Conservation (phyloP, 1,140 invertebrate genomes). For the Drosophila sucinea region DNA sequence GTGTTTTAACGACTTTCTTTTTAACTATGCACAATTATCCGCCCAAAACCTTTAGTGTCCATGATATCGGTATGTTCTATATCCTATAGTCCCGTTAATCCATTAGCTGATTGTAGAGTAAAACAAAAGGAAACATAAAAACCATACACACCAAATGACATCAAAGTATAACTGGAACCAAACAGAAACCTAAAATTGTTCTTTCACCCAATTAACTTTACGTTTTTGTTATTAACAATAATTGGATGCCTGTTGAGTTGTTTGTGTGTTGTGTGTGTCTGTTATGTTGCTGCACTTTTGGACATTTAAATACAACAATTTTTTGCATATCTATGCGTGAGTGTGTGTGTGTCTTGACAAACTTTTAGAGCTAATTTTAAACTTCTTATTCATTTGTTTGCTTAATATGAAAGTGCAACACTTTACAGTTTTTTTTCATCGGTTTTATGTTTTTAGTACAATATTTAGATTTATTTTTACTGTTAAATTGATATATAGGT, state of each 20-base stretch:
- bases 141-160: conserved; percentile 73
- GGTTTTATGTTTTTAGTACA: conserved; percentile 62
- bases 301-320: conserved; percentile 48
- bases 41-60: conserved; percentile 21
- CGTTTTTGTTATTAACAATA: conserved; percentile 34
- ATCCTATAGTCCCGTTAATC: conserved; percentile 17
- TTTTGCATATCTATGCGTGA: conserved; percentile 6
- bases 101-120: conserved; percentile 34
- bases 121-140: conserved; percentile 56
- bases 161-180: conserved; percentile 52
- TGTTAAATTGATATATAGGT: conserved; percentile 74
- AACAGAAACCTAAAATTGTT: conserved; percentile 42
- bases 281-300: conserved; percentile 32
- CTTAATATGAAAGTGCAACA: conserved; percentile 68
- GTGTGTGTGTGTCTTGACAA: conserved; percentile 35
- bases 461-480: conserved; percentile 81
- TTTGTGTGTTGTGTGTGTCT: conserved; percentile 6
- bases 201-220: conserved; percentile 26
- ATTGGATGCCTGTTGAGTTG: conserved; percentile 33
- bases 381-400: conserved; percentile 35
- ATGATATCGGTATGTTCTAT: not conserved
- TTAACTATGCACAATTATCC: not conserved
- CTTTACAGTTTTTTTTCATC: conserved; percentile 46
- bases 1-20: conserved; percentile 8
- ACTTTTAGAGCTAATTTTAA: conserved; percentile 53